phyloP scores from a whole-genome alignment of 2,797 vertebrate species.

The Silurus aristotelis region DNA sequence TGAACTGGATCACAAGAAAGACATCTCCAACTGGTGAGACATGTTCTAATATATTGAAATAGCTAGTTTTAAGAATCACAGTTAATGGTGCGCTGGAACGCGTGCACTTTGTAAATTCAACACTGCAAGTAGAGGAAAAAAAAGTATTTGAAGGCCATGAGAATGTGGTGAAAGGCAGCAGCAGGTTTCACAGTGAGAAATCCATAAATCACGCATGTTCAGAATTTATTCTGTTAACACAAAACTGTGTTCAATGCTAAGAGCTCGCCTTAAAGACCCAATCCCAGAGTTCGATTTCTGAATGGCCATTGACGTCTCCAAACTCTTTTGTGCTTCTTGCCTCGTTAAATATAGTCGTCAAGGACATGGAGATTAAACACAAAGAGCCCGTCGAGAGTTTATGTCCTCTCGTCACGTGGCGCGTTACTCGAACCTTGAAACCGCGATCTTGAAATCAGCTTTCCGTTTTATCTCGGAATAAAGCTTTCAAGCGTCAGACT shows the following conservation, averaged over 20 bases:
- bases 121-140: neutral
- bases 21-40: too few relatives aligned
- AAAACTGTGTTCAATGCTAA: constrained; percentile 57
- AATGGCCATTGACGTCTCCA: constrained; percentile 33
- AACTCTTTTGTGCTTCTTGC: constrained; percentile 21
- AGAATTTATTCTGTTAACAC: constrained; percentile 59
- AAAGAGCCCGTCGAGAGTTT: constrained; percentile 33
- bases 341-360: constrained; percentile 37
- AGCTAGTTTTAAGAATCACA: neutral
- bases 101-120: neutral
- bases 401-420: constrained; percentile 18
- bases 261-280: constrained; percentile 63
- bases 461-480: neutral
- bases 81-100: neutral
- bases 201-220: neutral
- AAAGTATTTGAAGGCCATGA: neutral
- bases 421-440: constrained; percentile 1
- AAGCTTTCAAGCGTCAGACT: constrained; percentile 5
- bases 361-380: constrained; percentile 18
- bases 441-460: neutral
- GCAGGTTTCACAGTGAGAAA: neutral
- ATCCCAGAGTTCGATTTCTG: constrained; percentile 55
- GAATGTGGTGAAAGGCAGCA: neutral
- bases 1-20: too few relatives aligned
- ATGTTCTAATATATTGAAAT: neutral